Percentiles rank a stretch among this genome's conserved stretches.
Conservation (phyloP, 2,113 vertebrate genomes). For the Nesogale talazaci region DNA sequence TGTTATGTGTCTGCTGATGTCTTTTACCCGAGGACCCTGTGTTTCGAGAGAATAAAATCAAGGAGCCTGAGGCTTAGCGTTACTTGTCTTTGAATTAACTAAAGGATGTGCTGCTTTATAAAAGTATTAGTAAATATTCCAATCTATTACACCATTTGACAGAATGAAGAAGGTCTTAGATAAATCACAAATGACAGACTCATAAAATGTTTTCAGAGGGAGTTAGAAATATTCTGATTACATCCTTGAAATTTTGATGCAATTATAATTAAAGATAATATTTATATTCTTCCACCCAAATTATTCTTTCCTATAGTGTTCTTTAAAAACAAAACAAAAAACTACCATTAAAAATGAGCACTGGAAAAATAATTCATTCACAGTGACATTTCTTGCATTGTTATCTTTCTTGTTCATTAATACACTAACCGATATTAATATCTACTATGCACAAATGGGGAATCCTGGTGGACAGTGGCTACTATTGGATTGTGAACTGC, state of each 20-base stretch:
- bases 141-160: not conserved
- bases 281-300: slow-evolving; percentile 1
- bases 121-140: not conserved
- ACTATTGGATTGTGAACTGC: too few species aligned
- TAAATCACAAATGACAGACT: not conserved
- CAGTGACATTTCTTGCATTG: not conserved
- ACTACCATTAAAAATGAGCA: not conserved
- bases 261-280: slow-evolving; percentile 12
- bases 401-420: not conserved
- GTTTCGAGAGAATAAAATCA: not conserved
- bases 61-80: not conserved
- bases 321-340: not conserved
- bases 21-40: too few species aligned
- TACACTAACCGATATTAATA: not conserved
- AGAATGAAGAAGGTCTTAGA: not conserved
- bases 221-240: not conserved
- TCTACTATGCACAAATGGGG: not conserved
- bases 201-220: not conserved
- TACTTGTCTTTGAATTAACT: not conserved
- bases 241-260: not conserved
- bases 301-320: not conserved
- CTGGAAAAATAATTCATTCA: not conserved
- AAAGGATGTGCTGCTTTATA: not conserved
- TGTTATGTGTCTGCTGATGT: too few species aligned
- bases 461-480: too few species aligned